Conservation (phyloP, 1,140 invertebrate genomes). For the Sminthurides bifidus region DNA sequence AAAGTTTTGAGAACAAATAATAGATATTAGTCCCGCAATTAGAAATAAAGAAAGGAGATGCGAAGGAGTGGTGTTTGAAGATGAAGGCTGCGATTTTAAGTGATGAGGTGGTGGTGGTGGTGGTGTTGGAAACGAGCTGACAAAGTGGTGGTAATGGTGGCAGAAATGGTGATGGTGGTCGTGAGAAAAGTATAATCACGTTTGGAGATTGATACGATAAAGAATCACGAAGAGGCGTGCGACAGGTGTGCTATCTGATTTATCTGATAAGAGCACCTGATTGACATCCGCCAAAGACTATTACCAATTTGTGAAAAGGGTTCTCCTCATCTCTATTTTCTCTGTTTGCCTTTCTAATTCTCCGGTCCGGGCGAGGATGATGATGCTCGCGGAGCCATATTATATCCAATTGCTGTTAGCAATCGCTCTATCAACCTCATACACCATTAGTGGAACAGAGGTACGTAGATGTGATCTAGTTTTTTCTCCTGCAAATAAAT, state of each 20-base stretch:
- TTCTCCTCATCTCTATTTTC: background rate
- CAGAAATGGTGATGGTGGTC: conserved; percentile 11
- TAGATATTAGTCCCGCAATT: no score
- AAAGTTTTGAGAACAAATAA: no score
- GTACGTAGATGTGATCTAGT: no score
- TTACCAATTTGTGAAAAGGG: background rate
- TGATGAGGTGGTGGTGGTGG: background rate
- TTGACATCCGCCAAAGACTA: conserved; percentile 31
- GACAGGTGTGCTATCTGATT: conserved; percentile 31
- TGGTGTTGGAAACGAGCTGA: no score
- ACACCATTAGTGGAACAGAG: no score
- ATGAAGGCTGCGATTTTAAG: no score
- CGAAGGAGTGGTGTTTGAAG: conserved; percentile 1
- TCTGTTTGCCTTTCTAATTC: background rate
- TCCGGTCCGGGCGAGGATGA: no score
- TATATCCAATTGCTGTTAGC: no score
- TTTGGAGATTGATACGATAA: conserved; percentile 11
- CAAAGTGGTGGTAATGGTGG: no score
- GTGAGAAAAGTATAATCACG: conserved; percentile 16
- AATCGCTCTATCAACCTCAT: no score
- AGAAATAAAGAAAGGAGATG: conserved; percentile 1
- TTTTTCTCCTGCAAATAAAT: no score
- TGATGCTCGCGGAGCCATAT: no score
- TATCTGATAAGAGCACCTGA: conserved; percentile 27
- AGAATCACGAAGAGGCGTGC: conserved; percentile 27